phyloP scores from a whole-genome alignment of 1,140 invertebrate genomes.

The Ceratosolen fusciceps region DNA sequence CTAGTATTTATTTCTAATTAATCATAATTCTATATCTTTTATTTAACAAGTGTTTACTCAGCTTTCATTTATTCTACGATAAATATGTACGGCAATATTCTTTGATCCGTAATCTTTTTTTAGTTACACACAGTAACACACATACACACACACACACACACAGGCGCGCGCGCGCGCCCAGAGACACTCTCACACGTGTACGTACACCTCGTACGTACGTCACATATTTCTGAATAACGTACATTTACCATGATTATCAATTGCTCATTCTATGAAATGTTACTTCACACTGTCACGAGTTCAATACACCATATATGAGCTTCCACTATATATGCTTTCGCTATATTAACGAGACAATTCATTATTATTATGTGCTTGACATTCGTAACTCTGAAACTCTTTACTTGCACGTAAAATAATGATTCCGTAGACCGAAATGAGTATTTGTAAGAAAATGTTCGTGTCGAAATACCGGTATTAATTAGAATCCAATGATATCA shows the following conservation, averaged over 20 bases:
- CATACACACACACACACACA: too few relatives aligned
- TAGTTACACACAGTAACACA: too few relatives aligned
- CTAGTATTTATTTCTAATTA: background rate
- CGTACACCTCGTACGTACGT: background rate
- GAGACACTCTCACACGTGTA: too few relatives aligned
- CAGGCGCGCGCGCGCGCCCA: too few relatives aligned
- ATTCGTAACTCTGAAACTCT: too few relatives aligned
- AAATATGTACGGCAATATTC: background rate
- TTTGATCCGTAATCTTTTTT: slow-evolving; percentile 5
- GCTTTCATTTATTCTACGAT: slow-evolving; percentile 19
- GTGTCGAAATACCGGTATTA: too few relatives aligned
- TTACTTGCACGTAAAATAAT: too few relatives aligned
- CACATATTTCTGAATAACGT: slow-evolving; percentile 6
- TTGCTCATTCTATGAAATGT: background rate
- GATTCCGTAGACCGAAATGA: too few relatives aligned
- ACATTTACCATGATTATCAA: slow-evolving; percentile 12
- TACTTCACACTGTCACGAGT: slow-evolving; percentile 8
- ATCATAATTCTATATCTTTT: background rate
- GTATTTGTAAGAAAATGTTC: too few relatives aligned
- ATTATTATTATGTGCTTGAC: slow-evolving; percentile 11
- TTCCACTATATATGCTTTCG: slow-evolving; percentile 1
- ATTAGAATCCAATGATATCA: too few relatives aligned
- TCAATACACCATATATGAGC: slow-evolving; percentile 22
- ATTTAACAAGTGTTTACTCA: slow-evolving; percentile 35
- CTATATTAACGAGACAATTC: background rate